Evolutionary conservation across 2,888 invertebrate species (phyloP).

Genomic region (Idaea biselata): DNA sequence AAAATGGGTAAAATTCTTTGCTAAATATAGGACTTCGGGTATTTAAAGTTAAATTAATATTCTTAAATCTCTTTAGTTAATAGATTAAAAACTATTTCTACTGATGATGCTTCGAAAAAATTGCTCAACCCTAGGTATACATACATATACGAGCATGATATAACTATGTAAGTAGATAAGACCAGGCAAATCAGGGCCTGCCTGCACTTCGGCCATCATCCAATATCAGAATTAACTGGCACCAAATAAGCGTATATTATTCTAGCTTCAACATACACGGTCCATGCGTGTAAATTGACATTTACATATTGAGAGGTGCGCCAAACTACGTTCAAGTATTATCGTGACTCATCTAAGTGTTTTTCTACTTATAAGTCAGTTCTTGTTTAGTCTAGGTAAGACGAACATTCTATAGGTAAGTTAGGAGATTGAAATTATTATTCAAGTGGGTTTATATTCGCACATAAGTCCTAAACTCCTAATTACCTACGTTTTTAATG

Average conservation of each 20-base stretch:
- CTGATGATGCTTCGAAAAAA: no score
- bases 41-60: no score
- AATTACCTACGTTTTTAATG: conserved; percentile 9
- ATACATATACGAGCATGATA: no score
- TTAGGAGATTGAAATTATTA: background rate
- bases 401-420: background rate
- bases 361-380: conserved; percentile 1
- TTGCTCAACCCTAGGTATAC: no score
- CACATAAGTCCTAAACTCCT: background rate
- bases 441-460: background rate
- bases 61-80: no score
- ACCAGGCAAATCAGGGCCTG: no score
- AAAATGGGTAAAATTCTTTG: no score
- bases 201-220: background rate
- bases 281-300: conserved; percentile 19
- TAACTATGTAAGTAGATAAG: no score
- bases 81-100: no score
- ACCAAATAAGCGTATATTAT: background rate
- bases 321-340: conserved; percentile 20
- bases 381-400: background rate
- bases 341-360: conserved; percentile 22
- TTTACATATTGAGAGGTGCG: conserved; percentile 22
- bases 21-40: no score
- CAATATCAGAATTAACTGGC: background rate
- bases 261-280: conserved; percentile 5